Evolutionary conservation across 2,113 vertebrate species (phyloP).

Genomic region (Elachura formosa): DNA sequence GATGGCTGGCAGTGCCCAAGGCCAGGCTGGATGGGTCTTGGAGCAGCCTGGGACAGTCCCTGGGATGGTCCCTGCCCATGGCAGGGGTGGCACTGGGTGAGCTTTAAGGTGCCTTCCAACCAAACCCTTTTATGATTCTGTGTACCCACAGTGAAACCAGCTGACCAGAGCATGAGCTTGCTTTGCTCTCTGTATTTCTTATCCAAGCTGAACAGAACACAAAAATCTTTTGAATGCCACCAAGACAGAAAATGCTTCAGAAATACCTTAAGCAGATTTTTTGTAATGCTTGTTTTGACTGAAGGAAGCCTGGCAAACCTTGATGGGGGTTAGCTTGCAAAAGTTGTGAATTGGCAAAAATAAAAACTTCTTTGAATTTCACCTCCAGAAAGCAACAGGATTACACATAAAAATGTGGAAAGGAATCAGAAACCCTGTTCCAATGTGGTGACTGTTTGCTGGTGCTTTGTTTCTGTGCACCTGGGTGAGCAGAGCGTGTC

Average conservation of each 20-base stretch:
- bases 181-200: not conserved
- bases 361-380: not conserved
- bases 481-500: rapidly evolving
- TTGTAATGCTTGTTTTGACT: not conserved
- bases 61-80: not conserved
- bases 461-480: not conserved
- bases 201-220: not conserved
- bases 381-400: not conserved
- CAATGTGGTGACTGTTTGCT: not conserved
- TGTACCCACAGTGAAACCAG: not conserved
- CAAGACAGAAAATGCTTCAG: not conserved
- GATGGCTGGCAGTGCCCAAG: not conserved
- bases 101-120: not conserved
- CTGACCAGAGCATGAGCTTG: not conserved
- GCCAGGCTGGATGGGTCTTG: rapidly evolving
- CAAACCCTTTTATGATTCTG: not conserved
- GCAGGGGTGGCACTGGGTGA: too few species aligned
- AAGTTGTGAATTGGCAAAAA: not conserved
- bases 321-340: not conserved
- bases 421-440: not conserved
- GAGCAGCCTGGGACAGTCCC: not conserved
- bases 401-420: not conserved
- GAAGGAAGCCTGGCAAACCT: not conserved
- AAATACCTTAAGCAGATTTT: not conserved
- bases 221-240: not conserved